Base-by-base conservation (phyloP, 2,113 vertebrate species). In the Struthidea cinerea region DNA sequence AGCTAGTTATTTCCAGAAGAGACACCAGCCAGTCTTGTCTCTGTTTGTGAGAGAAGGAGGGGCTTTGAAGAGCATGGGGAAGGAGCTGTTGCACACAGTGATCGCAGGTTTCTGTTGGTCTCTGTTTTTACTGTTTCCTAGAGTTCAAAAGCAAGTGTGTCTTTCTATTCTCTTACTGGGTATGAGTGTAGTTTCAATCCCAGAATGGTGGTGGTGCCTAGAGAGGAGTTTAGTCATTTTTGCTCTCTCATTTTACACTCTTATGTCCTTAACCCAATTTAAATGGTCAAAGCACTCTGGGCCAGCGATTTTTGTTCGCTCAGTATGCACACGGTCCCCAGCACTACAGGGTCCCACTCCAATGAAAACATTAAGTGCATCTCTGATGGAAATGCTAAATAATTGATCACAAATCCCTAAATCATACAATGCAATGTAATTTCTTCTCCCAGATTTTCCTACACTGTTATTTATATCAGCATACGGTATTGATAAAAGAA, bases 331-430 rank as follows among this genome's bases (percentile, higher is more conserved):
- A 23, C 0, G 0, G 42, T 73, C 70, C 49, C 49, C 50, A 82
- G 57, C n/a, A 79, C 35, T 92, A 59, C 14, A 75, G 60, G 8
- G 16, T 70, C 65, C 21, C 49, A 53, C 14, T 56, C n/a, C 86
- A 90, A n/a, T 10, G 65, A 49, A 94, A 88, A 75, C 8, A 61
- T 65, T 83, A 94, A 75, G 28, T 84, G 73, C 32, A 93, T 71
- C 79, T 81, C 68, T 56, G 32, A 39, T 75, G 68, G 23, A 86
- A 95, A 94, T 71, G 85, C 32, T 96, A 75, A 96, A 94, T 93
- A 95, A 94, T 93, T 95, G 61, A 92, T 94, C 56, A 68, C 49
- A 93, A 88, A 87, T 82, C 60, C 88, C 56, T 86, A 86, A 92
- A 81, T 80, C 73, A 87, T 74, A 90, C 27, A 55, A 47, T 32